phyloP scores from a whole-genome alignment of 2,113 vertebrate genomes.

The Ictidomys tridecemlineatus region DNA sequence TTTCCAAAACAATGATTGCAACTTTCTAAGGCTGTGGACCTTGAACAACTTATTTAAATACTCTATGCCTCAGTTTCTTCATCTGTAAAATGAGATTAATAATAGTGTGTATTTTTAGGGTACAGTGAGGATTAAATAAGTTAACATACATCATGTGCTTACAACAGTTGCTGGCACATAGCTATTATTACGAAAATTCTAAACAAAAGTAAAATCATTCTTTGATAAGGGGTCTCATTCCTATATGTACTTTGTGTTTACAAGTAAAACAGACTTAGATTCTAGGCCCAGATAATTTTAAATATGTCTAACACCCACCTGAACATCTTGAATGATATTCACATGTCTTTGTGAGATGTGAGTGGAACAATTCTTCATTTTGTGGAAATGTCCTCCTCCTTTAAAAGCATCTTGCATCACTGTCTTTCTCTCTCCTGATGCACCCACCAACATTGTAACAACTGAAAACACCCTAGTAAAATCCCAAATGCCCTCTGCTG shows the following conservation, averaged over 20 bases:
- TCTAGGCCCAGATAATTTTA: background rate
- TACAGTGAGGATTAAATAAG: background rate
- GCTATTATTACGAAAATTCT: background rate
- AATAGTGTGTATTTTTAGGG: background rate
- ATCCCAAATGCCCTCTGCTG: background rate
- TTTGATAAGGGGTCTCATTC: constrained; percentile 5
- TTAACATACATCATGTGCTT: background rate
- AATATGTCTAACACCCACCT: background rate
- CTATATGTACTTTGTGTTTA: background rate
- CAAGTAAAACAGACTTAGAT: background rate
- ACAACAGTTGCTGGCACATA: background rate
- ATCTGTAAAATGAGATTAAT: constrained; percentile 9
- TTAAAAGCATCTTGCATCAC: background rate
- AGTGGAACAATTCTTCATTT: background rate
- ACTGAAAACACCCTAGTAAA: background rate
- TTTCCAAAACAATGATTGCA: background rate
- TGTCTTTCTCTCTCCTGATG: background rate
- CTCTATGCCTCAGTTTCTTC: background rate
- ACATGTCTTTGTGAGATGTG: background rate
- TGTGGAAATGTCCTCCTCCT: background rate
- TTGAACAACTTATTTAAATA: background rate
- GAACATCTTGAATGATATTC: constrained; percentile 2
- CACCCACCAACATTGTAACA: background rate
- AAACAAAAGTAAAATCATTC: constrained; percentile 20
- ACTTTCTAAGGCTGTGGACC: background rate